Base-by-base conservation (phyloP, 2,888 invertebrate species). In the Calameuta idolon region DNA sequence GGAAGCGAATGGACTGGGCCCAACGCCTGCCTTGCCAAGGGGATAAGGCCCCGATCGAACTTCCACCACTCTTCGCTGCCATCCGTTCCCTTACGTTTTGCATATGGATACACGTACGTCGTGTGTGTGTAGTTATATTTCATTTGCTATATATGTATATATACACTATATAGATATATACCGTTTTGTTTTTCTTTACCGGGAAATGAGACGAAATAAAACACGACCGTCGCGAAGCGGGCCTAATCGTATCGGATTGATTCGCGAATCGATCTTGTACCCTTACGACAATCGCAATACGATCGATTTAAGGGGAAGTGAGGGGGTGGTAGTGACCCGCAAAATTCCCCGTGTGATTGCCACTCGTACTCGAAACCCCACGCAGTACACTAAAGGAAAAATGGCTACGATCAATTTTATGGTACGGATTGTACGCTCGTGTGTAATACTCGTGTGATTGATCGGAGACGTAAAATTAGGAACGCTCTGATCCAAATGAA, bases 281-380 rank as follows among this genome's bases (percentile, higher is more conserved):
- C 23, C 55, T 23, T 55, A 55, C 23, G 5, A 55, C 55, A 55
- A 55, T 55, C 9, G 55, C 23, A 55, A 55, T 55, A 23, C 55
- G 55, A 55, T 55, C 55, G 55, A 55, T 23, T 5, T 23, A 55
- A 55, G 23, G 23, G 55, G 2, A 55, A 55, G 55, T 55, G 23
- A 55, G 55, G 15, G 23, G 55, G 55, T 23, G 23, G 55, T 55
- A 80, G 75, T 84, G 84, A 86, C 82, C 85, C 84, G 82, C 81
- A 81, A 86, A 86, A 86, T 84, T 85, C 77, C 77, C 79, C 81
- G 80, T 83, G 79, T 84, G 83, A 86, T 83, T 86, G 81, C 79
- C 74, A 75, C 73, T 69, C 74, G 76, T 75, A 79, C 78, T 83
- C 23, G 55, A 77, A 81, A 83, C 74, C 80, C 77, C 82, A 73